phyloP scores from a whole-genome alignment of 2,888 invertebrate genomes.

The Cheilosia vernalis region DNA sequence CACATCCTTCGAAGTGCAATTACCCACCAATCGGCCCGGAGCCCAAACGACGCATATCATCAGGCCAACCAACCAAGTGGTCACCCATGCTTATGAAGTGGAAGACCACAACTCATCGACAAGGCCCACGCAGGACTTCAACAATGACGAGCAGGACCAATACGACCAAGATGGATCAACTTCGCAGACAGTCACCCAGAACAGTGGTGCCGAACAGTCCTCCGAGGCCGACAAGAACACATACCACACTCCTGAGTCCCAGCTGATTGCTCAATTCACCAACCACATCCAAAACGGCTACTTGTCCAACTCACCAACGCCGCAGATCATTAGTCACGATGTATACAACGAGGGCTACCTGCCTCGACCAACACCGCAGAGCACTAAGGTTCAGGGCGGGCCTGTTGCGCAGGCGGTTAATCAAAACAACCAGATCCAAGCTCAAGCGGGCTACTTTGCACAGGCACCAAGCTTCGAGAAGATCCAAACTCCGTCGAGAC shows the following conservation, averaged over 20 bases:
- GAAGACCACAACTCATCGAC: constrained; percentile 42
- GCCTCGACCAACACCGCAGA: constrained; percentile 57
- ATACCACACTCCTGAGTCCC: constrained; percentile 59
- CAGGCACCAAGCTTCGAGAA: constrained; percentile 56
- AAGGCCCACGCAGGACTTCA: constrained; percentile 40
- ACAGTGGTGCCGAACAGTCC: constrained; percentile 23
- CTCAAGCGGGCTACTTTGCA: constrained; percentile 54
- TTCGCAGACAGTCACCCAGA: constrained; percentile 23
- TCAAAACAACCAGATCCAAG: constrained; percentile 50
- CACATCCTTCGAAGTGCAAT: constrained; percentile 53
- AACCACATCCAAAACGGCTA: constrained; percentile 54
- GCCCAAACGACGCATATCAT: constrained; percentile 23
- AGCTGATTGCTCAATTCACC: constrained; percentile 63
- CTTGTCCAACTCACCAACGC: constrained; percentile 34
- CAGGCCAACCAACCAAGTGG: constrained; percentile 47
- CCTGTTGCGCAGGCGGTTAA: constrained; percentile 34
- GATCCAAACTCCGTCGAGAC: constrained; percentile 21
- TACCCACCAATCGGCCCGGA: constrained; percentile 35
- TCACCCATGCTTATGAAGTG: constrained; percentile 50
- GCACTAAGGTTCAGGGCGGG: constrained; percentile 28
- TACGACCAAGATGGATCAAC: constrained; percentile 19
- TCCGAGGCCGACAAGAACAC: constrained; percentile 45
- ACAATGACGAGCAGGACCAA: constrained; percentile 17
- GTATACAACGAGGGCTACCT: constrained; percentile 38
- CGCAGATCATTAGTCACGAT: constrained; percentile 28